Base-by-base conservation (phyloP, 1,140 invertebrate genomes). In the Diplogasteroides magnus region DNA sequence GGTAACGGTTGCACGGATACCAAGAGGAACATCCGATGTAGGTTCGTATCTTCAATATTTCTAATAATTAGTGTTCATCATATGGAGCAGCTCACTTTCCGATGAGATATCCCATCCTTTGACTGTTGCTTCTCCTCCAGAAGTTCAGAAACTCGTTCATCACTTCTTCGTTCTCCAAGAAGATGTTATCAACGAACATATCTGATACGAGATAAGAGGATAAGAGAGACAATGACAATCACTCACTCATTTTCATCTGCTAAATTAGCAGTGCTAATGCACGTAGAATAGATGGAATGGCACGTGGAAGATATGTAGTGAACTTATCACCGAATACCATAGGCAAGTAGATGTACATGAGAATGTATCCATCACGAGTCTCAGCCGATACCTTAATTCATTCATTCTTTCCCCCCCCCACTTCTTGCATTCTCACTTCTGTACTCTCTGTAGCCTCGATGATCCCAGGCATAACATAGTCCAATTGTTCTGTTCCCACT, bases 341-440 rank as follows among this genome's bases (percentile, higher is more conserved):
- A 0, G 97, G 97, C 89, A 99, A 91, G 84, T 98, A 99, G 82
- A 98, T 98, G 83, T 97, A 99, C 91, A 99, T 94, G 92, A 98
- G 97, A 61, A 99, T 97, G 85, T 98, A 99, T 29, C 97, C 97
- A 86, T 99, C 97, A 15, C 93, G 92, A 75, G 98, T 93, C 55
- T 72, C 70, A 27, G 70, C 64, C 15, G 70, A 72, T 19, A 72
- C 70, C 11, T 64, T n/a, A n/a, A n/a, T n/a, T n/a, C n/a, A n/a
- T n/a, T n/a, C n/a, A n/a, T n/a, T n/a, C n/a, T n/a, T n/a, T n/a
- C n/a, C n/a, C n/a, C n/a, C n/a, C n/a, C n/a, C n/a, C n/a, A n/a
- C n/a, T n/a, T n/a, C n/a, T n/a, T n/a, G n/a, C n/a, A 56, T 56
- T 15, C 25, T 61, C 14, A 64, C 62, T 27, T 67, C 70, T 1